Evolutionary conservation across 2,797 vertebrate genomes (phyloP), one percentile per base, ranked within the genome.

Genomic region (Gila robusta): DNA sequence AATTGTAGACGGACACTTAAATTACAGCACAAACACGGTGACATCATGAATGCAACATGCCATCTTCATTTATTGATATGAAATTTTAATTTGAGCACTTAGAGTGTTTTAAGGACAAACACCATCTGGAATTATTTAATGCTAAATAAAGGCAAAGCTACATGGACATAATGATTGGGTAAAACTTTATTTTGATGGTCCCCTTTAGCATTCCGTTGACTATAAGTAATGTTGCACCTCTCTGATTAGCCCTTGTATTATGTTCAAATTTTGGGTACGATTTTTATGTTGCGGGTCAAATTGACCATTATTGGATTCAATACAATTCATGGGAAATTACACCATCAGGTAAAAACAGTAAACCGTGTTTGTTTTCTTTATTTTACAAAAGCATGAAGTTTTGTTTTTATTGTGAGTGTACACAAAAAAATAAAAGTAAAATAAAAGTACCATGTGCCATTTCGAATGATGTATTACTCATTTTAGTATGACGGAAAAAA

Each of bases 61-160:
- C 23, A 52, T 59, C 41, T 39, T 71, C 49, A 39, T 84, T 79
- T 41, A 83, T 88, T 52, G 62, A 8, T 37, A 52, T 59, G 14
- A 80, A 52, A 26, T 49, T 62, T 49, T 49, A 49, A 4, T 5
- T 49, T 17, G 69, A 62, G 21, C 41, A 11, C 56, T 59, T 9
- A 17, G 16, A 49, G 26, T 23, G 26, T 83, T 37, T 76, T 69
- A 83, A 62, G 47, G 26, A 73, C 26, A 8, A 49, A 12, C 44
- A 70, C 14, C 64, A 81, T 19, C 28, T 67, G 26, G 7, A 67
- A 32, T 35, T 32, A 67, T 62, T 26, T 26, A 26, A 67, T 32
- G 2, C 16, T 67, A 35, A 32, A 66, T 66, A 7, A 67, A 67
- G 64, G 3, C 64, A 32, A 67, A 67, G 28, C 16, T 10, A 19